Conservation (phyloP, 2,113 vertebrate genomes). For the Pedionomus torquatus region DNA sequence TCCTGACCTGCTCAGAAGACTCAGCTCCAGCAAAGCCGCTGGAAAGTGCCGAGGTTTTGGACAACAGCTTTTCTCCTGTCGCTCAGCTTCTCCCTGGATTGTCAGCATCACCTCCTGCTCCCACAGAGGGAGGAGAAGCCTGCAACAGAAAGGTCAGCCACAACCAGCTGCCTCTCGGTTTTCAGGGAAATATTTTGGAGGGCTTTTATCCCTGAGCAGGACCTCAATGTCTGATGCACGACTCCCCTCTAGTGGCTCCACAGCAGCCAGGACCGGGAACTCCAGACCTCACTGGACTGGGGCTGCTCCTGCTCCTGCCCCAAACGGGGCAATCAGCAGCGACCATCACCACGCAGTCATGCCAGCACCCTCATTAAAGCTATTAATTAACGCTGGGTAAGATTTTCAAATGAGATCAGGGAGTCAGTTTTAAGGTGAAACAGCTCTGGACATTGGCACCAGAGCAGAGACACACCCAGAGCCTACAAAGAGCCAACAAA, state of each 20-base stretch:
- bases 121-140: neutral
- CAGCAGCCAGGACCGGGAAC: neutral
- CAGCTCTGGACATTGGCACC: neutral
- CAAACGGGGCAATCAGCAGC: accelerated
- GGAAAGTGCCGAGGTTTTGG: neutral
- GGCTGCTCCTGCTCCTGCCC: neutral
- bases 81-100: neutral
- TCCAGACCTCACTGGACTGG: neutral
- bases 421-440: neutral
- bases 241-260: constrained; percentile 55
- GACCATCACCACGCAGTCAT: neutral
- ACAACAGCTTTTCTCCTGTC: neutral
- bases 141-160: neutral
- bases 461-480: neutral
- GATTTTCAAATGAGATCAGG: neutral
- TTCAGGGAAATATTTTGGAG: neutral
- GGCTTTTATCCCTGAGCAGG: neutral
- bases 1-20: neutral
- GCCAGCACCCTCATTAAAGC: neutral
- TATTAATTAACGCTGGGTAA: accelerated
- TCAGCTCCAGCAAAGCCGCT: neutral
- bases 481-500: neutral
- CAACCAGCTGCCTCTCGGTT: neutral
- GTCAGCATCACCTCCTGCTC: neutral
- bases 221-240: neutral